Conservation (phyloP, 1,140 invertebrate genomes). For the Cydia splendana region DNA sequence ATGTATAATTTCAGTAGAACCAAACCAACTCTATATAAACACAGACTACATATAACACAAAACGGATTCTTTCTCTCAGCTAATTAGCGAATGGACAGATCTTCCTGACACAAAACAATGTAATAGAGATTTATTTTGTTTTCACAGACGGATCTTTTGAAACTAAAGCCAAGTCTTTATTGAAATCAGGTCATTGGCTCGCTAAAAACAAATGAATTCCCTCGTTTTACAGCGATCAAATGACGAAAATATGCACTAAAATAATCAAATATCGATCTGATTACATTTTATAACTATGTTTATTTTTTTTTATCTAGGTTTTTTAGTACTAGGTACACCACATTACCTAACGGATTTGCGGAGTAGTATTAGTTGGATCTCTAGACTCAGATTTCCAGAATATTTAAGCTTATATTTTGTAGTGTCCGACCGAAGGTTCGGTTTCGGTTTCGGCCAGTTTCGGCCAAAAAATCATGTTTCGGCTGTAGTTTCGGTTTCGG, state of each 20-base stretch:
- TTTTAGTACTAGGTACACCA: too few species aligned
- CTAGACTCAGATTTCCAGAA: too few species aligned
- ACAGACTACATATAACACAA: too few species aligned
- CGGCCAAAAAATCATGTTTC: too few species aligned
- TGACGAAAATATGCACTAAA: not conserved
- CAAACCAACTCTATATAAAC: too few species aligned
- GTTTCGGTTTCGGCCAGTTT: too few species aligned
- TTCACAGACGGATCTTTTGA: slow-evolving; percentile 5
- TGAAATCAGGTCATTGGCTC: slow-evolving; percentile 16
- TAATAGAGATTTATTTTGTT: slow-evolving; percentile 10
- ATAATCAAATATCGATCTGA: not conserved
- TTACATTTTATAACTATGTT: not conserved
- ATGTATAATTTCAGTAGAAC: too few species aligned
- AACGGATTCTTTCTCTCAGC: not conserved
- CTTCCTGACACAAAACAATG: not conserved
- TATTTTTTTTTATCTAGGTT: not conserved
- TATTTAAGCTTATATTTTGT: too few species aligned
- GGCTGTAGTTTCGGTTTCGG: too few species aligned
- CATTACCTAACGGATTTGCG: too few species aligned
- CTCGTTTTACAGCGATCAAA: not conserved
- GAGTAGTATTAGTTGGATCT: too few species aligned
- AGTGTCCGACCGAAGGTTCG: too few species aligned
- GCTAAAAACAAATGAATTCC: slow-evolving; percentile 7
- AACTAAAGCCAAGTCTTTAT: slow-evolving; percentile 13
- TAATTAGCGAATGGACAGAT: not conserved